Evolutionary conservation across 2,113 vertebrate genomes (phyloP).

Genomic region (Polyodon spathula): DNA sequence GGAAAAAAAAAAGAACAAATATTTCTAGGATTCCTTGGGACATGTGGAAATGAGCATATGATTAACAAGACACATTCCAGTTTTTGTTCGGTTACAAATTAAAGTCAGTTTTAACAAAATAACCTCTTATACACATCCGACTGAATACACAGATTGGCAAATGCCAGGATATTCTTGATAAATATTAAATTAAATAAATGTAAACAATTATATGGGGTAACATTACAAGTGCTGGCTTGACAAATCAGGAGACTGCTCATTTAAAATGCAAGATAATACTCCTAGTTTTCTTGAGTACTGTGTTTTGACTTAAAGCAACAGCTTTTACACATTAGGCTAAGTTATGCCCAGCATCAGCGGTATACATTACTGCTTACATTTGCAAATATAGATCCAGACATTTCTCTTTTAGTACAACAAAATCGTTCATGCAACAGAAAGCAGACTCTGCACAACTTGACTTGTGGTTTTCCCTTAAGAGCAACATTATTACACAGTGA

Average conservation of each 20-base stretch:
- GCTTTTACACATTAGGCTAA: conserved; percentile 36
- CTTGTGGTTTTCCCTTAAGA: conserved; percentile 63
- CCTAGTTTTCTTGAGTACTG: conserved; percentile 57
- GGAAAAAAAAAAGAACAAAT: too few species aligned
- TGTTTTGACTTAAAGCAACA: conserved; percentile 52
- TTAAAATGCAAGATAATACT: conserved; percentile 53
- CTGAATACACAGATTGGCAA: too few species aligned
- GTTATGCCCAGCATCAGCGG: conserved; percentile 49
- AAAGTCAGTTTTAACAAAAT: too few species aligned
- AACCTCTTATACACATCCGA: too few species aligned
- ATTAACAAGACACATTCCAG: too few species aligned
- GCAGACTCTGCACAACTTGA: conserved; percentile 57
- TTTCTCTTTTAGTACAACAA: conserved; percentile 42
- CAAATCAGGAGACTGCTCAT: conserved; percentile 38
- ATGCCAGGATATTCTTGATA: too few species aligned
- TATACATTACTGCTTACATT: conserved; percentile 34
- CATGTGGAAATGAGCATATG: too few species aligned
- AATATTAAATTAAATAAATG: neutral
- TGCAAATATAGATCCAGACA: conserved; percentile 42
- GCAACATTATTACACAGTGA: conserved; percentile 42
- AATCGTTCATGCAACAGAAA: conserved; percentile 51
- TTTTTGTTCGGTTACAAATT: too few species aligned
- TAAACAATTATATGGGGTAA: conserved; percentile 11
- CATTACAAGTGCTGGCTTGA: conserved; percentile 22
- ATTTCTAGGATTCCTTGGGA: too few species aligned